Base-by-base conservation (phyloP, 2,888 invertebrate genomes). In the Branchellion lobata region DNA sequence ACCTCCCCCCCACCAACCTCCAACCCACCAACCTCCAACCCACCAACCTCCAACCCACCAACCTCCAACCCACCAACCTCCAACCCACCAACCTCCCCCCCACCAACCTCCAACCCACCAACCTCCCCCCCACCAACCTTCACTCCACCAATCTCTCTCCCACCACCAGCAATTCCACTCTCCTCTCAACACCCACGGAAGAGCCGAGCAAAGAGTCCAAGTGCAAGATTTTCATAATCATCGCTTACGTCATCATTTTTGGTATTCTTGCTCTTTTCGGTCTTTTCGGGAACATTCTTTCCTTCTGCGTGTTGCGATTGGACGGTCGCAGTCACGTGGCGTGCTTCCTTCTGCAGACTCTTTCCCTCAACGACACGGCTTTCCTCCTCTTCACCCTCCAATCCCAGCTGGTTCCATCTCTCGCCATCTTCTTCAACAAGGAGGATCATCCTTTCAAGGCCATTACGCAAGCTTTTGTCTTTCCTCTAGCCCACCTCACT, bases 401-500 rank as follows among this genome's bases (percentile, higher is more conserved):
- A 68, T 31, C 81, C 18, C 81, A 80, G 76, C 82, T 82, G 27
- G 79, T 77, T 36, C 68, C 82, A 0, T 81, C 82, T 8, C 8
- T 81, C 34, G 61, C 78, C 1, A 21, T 81, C 29, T 83, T 80
- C 80, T 75, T 72, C 68, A 73, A 72, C 33, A 27, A 27, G 5
- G 40, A 53, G 14, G 53, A 78, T 34, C 65, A 81, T 72, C 71
- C 76, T 34, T 51, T 79, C n/a, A 36, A 24, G 72, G 78, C 81
- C 31, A 82, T 80, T 74, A 69, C 80, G 14, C 57, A 40, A 47
- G 81, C 82, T 33, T 76, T 80, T 69, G 71, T 81, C 57, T 83
- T 81, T 82, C 83, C 83, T 0, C 78, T 83, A 18, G 83, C 83
- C 18, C 81, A 83, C 80, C 80, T 82, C 57, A 82, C 83, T 0